Conservation (phyloP, 2,797 vertebrate species). For the Gobionotothen gibberifrons region DNA sequence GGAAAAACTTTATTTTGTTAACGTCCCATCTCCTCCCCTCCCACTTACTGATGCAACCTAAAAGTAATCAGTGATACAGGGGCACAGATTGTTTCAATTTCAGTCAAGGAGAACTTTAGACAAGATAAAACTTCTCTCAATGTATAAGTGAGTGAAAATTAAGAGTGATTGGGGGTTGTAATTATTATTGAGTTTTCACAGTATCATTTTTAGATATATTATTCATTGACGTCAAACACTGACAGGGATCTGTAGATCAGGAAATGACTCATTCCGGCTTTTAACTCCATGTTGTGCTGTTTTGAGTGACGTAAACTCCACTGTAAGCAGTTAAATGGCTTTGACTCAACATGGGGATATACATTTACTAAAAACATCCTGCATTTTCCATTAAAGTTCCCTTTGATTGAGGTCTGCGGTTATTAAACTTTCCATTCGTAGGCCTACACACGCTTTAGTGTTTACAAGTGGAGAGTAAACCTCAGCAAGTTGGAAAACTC, state of each 20-base stretch:
- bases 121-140: neutral
- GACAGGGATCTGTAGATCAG: constrained; percentile 3
- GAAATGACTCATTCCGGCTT: constrained; percentile 11
- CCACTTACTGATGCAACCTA: constrained; percentile 50
- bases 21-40: neutral
- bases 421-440: constrained; percentile 55
- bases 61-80: constrained; percentile 40
- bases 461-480: constrained; percentile 44
- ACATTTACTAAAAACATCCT: constrained; percentile 45
- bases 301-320: constrained; percentile 47
- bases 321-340: constrained; percentile 35
- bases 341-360: constrained; percentile 64
- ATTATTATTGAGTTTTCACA: neutral
- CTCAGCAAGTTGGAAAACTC: constrained; percentile 67
- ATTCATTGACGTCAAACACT: constrained; percentile 9
- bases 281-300: constrained; percentile 39
- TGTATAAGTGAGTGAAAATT: neutral
- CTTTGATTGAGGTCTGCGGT: constrained; percentile 24
- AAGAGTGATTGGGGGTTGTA: neutral
- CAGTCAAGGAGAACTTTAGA: neutral
- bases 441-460: constrained; percentile 28
- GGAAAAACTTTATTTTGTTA: constrained; percentile 14
- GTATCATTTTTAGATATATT: neutral
- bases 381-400: constrained; percentile 44
- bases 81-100: neutral